Conservation (phyloP, 2,797 vertebrate genomes). For the Saguinus oedipus region DNA sequence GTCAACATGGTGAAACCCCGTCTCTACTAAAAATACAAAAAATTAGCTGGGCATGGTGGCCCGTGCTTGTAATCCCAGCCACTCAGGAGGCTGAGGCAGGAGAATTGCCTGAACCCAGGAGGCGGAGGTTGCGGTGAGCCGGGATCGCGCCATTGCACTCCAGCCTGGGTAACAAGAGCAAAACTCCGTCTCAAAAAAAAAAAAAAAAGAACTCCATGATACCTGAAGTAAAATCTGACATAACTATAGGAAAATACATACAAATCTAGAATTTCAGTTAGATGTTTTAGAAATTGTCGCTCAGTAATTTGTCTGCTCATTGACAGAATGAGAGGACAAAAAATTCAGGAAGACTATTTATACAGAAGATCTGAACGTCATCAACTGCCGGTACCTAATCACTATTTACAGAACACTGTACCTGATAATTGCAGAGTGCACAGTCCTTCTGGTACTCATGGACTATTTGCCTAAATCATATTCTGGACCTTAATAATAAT, state of each 20-base stretch:
- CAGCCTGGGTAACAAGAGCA: no score
- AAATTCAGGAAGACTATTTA: no score
- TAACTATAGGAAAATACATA: not conserved
- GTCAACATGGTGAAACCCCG: no score
- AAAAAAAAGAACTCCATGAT: not conserved
- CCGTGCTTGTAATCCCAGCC: no score
- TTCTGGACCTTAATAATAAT: not conserved
- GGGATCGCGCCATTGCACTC: no score
- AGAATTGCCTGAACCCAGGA: no score
- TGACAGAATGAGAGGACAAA: not conserved
- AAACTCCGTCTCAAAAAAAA: no score
- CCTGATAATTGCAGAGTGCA: not conserved
- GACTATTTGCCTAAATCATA: not conserved
- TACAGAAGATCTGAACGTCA: not conserved
- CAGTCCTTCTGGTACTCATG: not conserved
- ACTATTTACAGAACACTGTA: not conserved
- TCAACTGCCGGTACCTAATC: not conserved
- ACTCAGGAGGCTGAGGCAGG: no score
- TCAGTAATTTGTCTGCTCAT: not conserved
- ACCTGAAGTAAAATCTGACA: not conserved
- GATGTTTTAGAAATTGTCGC: not conserved
- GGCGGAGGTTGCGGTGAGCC: no score
- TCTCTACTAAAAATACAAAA: no score
- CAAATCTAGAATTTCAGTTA: not conserved
- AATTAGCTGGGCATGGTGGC: no score